Percentiles rank a stretch among this genome's conserved stretches.
Evolutionary conservation across 2,888 invertebrate species (phyloP).

Genomic region (Tanypteryx hageni): DNA sequence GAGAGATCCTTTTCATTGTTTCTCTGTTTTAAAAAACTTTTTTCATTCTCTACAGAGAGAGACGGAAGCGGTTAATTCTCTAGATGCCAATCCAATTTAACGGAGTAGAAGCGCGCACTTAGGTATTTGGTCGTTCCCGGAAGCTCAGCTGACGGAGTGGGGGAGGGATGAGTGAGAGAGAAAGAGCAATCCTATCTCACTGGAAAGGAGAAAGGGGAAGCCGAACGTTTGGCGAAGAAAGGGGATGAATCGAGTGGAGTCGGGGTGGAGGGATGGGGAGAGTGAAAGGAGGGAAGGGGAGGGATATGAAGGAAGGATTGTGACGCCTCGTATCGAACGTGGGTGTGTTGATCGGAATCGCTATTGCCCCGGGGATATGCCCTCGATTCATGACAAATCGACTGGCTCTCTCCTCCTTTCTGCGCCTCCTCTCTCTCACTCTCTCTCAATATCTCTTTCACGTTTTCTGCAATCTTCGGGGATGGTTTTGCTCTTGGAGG

Average conservation of each 20-base stretch:
- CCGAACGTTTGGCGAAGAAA: background rate
- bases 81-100: slow-evolving; percentile 24
- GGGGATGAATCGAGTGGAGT: background rate
- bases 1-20: background rate
- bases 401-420: background rate
- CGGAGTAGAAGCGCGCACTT: background rate
- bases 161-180: no score
- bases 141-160: background rate
- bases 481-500: background rate
- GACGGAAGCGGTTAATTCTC: slow-evolving; percentile 29
- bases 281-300: background rate
- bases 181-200: background rate
- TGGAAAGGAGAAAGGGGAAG: background rate
- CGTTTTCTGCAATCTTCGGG: background rate
- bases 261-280: background rate
- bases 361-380: slow-evolving; percentile 16
- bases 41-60: background rate
- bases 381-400: slow-evolving; percentile 49
- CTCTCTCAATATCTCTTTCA: slow-evolving; percentile 28
- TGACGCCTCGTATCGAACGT: background rate
- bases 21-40: background rate
- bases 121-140: background rate
- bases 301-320: background rate
- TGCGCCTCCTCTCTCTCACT: background rate
- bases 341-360: slow-evolving; percentile 46